These are phyloP conservation scores for Drosophila meridionalis DNA, from an alignment of 2,888 invertebrate species.

Conservation along the genomic window DNA sequence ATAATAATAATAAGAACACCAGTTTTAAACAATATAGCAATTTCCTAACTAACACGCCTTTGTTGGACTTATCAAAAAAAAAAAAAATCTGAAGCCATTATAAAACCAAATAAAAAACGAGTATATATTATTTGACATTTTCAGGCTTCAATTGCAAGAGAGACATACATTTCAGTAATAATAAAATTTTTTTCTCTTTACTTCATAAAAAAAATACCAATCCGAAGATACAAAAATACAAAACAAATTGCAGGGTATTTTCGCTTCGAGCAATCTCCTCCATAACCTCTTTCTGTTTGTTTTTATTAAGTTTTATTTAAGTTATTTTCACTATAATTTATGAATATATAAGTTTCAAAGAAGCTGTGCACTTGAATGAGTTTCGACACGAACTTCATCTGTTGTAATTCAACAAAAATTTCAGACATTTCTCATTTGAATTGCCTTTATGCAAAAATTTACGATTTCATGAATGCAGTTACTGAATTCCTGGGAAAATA, in stretches of 20 bases:
- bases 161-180: too few species aligned
- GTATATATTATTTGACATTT: too few species aligned
- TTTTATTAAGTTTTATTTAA: background rate
- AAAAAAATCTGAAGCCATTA: too few species aligned
- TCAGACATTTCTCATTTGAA: background rate
- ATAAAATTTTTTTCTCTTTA: too few species aligned
- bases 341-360: background rate
- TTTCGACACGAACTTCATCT: background rate
- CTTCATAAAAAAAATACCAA: background rate
- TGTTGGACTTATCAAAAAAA: too few species aligned
- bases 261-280: background rate
- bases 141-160: too few species aligned
- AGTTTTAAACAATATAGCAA: too few species aligned
- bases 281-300: background rate
- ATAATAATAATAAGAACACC: too few species aligned
- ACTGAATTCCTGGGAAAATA: background rate
- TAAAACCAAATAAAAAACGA: too few species aligned
- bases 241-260: background rate
- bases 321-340: background rate
- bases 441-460: background rate
- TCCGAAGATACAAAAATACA: background rate
- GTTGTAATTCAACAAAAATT: background rate
- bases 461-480: background rate
- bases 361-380: background rate
- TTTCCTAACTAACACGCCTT: too few species aligned